These are phyloP conservation scores for Micrasema longulum DNA, from an alignment of 1,140 invertebrate genomes.

Conservation along the genomic window DNA sequence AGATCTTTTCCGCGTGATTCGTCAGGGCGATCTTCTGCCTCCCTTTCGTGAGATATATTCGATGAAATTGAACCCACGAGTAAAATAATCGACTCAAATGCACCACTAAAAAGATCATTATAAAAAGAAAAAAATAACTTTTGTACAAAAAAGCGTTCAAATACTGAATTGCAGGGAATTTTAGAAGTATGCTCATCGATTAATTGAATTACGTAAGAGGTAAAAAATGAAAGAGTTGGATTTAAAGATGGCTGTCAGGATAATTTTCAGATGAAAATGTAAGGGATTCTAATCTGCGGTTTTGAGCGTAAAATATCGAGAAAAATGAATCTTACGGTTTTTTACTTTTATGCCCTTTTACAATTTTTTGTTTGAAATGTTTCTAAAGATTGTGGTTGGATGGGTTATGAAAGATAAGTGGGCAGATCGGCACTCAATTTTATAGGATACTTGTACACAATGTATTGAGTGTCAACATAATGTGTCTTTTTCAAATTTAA, in stretches of 20 bases:
- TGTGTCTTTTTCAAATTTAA: too few species aligned
- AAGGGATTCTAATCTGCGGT: constrained; percentile 34
- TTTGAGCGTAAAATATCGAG: constrained; percentile 10
- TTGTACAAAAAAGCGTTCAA: neutral
- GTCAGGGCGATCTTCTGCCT: constrained; percentile 34
- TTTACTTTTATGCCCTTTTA: too few species aligned
- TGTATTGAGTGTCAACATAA: too few species aligned
- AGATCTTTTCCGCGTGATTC: constrained; percentile 50
- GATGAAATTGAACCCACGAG: neutral
- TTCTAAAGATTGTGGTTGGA: constrained; percentile 16
- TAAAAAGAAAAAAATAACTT: neutral
- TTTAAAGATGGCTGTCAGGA: constrained; percentile 39
- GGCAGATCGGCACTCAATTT: too few species aligned
- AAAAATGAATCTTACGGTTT: constrained; percentile 36
- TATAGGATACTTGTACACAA: too few species aligned
- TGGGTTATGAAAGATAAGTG: constrained; percentile 6
- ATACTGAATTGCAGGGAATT: too few species aligned
- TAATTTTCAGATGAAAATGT: constrained; percentile 41
- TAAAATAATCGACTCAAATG: constrained; percentile 6
- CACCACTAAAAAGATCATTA: neutral
- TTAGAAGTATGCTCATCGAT: constrained; percentile 27
- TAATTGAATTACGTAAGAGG: constrained; percentile 44
- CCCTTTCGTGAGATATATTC: neutral
- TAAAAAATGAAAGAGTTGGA: constrained; percentile 35
- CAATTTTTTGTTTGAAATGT: constrained; percentile 15